Percentiles rank a stretch among this genome's conserved stretches.
Conservation (phyloP, 2,888 invertebrate species). For the Alloplasta piceator region DNA sequence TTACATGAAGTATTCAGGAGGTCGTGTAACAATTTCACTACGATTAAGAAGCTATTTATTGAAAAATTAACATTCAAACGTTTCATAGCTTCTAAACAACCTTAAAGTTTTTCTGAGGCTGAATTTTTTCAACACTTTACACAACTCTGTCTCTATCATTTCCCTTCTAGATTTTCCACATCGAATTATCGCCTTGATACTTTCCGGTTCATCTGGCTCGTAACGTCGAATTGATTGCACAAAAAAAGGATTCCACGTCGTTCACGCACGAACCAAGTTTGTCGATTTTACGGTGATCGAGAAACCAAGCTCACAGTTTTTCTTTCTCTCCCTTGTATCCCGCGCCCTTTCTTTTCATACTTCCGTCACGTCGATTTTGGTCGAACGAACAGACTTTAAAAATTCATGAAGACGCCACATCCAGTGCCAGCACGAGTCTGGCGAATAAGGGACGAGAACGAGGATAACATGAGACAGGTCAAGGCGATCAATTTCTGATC, state of each 20-base stretch:
- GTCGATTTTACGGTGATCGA: conserved; percentile 32
- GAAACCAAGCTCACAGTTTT: conserved; percentile 12
- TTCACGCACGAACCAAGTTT: conserved; percentile 12
- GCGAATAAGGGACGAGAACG: too few relatives aligned
- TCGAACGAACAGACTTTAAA: conserved; percentile 53
- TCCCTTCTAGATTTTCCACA: not conserved
- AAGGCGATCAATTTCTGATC: too few relatives aligned
- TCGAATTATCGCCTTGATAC: not conserved
- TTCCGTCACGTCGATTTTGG: conserved; percentile 27
- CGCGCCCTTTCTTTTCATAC: not conserved
- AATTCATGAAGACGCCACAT: conserved; percentile 53
- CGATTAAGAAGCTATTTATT: too few relatives aligned
- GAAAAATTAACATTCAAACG: too few relatives aligned
- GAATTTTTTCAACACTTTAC: too few relatives aligned
- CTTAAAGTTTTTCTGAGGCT: too few relatives aligned
- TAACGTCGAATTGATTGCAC: conserved; percentile 24
- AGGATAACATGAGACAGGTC: too few relatives aligned
- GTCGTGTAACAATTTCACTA: too few relatives aligned
- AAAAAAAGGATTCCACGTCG: conserved; percentile 41
- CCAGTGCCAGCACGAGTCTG: not conserved
- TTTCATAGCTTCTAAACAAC: too few relatives aligned
- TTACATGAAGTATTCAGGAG: too few relatives aligned
- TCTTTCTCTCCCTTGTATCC: conserved; percentile 5
- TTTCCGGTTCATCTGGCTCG: conserved; percentile 2
- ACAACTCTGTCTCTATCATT: not conserved